Evolutionary conservation across 2,113 vertebrate species (phyloP).

Genomic region (Chiloscyllium plagiosum): DNA sequence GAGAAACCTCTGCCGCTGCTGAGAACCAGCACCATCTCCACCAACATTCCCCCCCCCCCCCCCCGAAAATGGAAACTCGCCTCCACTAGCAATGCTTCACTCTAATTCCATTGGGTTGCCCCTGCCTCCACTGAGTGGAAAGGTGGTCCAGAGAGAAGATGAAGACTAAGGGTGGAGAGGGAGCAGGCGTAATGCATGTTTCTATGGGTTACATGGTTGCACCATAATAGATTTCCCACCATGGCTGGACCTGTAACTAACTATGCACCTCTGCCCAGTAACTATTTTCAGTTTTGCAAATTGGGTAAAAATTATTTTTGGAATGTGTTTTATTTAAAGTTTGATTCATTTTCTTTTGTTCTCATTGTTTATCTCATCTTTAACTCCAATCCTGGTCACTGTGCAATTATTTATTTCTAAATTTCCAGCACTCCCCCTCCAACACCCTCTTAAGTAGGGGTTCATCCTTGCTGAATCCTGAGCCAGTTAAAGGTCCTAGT

Average conservation of each 20-base stretch:
- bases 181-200: too few relatives aligned
- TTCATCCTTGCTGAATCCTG: neutral
- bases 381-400: neutral
- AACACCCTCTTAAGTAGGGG: too few relatives aligned
- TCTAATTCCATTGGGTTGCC: too few relatives aligned
- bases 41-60: too few relatives aligned
- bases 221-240: neutral
- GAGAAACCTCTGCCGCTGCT: too few relatives aligned
- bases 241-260: neutral
- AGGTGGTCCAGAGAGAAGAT: neutral
- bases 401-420: neutral
- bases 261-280: neutral
- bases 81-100: neutral
- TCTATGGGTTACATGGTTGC: neutral
- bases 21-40: neutral
- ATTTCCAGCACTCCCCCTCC: neutral
- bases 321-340: neutral
- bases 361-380: neutral
- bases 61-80: neutral
- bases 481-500: neutral
- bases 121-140: neutral
- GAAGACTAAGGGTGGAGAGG: neutral
- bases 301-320: neutral
- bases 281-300: neutral
- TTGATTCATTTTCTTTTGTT: neutral